Evolutionary conservation across 2,797 vertebrate genomes (phyloP).

Genomic region (Halcyon badia): DNA sequence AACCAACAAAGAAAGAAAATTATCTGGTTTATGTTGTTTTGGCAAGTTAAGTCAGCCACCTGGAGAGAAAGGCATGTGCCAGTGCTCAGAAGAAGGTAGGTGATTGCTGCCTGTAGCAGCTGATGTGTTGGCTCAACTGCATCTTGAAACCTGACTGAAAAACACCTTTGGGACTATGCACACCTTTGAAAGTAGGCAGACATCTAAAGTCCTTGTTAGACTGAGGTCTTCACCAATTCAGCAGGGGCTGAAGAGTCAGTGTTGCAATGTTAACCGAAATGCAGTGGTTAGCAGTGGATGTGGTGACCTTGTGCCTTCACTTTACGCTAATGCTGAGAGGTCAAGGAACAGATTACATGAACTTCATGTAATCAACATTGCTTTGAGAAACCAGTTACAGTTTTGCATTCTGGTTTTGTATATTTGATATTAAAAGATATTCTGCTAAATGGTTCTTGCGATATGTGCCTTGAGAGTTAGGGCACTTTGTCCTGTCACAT

Average conservation of each 20-base stretch:
- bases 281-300: background rate
- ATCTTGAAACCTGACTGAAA: background rate
- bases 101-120: background rate
- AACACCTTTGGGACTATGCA: background rate
- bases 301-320: background rate
- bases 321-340: background rate
- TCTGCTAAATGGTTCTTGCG: background rate
- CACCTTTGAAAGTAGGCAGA: background rate
- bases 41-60: background rate
- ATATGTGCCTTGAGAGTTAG: background rate
- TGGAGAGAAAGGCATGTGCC: background rate
- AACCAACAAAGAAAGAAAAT: background rate
- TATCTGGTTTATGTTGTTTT: background rate
- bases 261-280: background rate
- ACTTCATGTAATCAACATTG: background rate
- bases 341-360: background rate
- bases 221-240: background rate
- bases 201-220: background rate
- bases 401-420: background rate
- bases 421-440: background rate
- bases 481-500: background rate
- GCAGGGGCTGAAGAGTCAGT: background rate
- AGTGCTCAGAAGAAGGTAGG: background rate
- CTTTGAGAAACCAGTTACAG: background rate
- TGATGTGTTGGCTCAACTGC: accelerated